These are phyloP conservation scores for Alca torda DNA, from an alignment of 2,797 vertebrate genomes.

Conservation along the genomic window DNA sequence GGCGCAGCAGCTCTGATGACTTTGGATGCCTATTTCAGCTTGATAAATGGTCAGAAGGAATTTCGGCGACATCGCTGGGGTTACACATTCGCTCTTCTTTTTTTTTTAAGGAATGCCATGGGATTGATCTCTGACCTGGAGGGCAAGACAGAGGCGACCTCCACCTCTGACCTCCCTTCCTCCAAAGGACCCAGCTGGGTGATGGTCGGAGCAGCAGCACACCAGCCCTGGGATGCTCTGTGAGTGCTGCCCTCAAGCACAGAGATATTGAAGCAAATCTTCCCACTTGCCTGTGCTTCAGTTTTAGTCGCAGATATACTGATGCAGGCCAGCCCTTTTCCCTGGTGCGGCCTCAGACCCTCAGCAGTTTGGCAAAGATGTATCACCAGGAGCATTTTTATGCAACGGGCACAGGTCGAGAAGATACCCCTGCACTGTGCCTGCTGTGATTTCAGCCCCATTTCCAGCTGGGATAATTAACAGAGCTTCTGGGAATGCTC, in stretches of 20 bases:
- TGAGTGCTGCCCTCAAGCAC: background rate
- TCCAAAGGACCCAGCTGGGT: background rate
- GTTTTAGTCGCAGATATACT: background rate
- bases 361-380: fast-evolving
- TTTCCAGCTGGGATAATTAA: background rate
- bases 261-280: background rate
- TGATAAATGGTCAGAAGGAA: background rate
- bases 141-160: background rate
- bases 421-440: background rate
- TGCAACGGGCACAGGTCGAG: background rate
- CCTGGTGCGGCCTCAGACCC: background rate
- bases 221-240: background rate
- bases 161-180: background rate
- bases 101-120: conserved; percentile 6
- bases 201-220: background rate
- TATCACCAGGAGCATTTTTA: background rate
- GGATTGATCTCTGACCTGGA: conserved; percentile 48
- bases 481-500: background rate
- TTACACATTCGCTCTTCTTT: background rate
- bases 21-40: background rate
- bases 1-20: background rate
- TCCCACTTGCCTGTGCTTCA: background rate
- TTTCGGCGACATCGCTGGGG: background rate
- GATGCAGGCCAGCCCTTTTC: background rate
- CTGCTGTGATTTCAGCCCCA: background rate